Base-by-base conservation (phyloP, 2,113 vertebrate genomes). In the Acinonyx jubatus region DNA sequence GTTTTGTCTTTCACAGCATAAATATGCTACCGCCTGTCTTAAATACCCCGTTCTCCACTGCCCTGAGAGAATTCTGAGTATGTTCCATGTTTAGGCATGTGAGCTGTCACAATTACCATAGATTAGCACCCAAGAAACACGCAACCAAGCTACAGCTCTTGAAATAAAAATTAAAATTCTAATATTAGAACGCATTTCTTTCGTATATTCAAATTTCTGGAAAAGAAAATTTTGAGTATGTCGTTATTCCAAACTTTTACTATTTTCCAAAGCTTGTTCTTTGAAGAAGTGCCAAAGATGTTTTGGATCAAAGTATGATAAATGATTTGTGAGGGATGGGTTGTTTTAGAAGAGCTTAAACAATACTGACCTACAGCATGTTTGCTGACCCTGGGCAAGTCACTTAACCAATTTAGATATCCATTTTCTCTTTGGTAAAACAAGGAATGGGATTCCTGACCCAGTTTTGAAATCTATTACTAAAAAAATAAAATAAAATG, bases 291-390 rank as follows among this genome's bases (percentile, higher is more conserved):
- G 81, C 69, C 80, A 97, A 88, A 93, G 57, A 48, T 63, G 2
- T n/a, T 97, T 94, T 91, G 85, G 61, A 93, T 96, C 61, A 90
- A 82, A 83, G 57, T 69, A 48, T 57, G 7, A 74, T 65, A 94
- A 81, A 91, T 80, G 68, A 27, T 66, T 84, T 79, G 74, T 80
- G 45, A 96, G 14, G 29, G 27, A 38, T 90, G 15, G 31, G 33
- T 78, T 36, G 66, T 36, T 82, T 71, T 89, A 78, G 18, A 57
- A 90, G 90, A 94, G 1, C 31, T 95, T 52, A 69, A 71, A 71
- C 19, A 52, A 23, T 16, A 74, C 36, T 66, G 29, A 92, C 78
- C 29, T 41, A 14, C 16, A 45, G 10, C 33, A 25, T 95, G 31
- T 90, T 92, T 96, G 66, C 23, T 52, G 50, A 87, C 90, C 5